A percentile compares a stretch with the other conserved stretches of the same genome.
Conservation (phyloP, 2,113 vertebrate genomes). For the Xerus inauris region DNA sequence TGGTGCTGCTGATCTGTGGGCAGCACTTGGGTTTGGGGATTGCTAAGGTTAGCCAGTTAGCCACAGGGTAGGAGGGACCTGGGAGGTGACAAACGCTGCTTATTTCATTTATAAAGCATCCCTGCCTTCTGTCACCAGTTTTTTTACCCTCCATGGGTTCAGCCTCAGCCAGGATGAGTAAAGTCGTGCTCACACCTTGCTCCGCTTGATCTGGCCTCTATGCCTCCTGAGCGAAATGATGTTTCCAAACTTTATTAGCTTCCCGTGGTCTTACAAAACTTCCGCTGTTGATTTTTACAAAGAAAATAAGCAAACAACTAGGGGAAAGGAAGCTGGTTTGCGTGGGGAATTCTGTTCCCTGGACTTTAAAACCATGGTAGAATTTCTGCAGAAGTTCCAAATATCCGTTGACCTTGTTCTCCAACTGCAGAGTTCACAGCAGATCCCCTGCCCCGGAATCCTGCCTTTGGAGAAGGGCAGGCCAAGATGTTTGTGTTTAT, state of each 20-base stretch:
- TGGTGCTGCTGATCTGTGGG: neutral
- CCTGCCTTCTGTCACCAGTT: neutral
- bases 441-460: neutral
- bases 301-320: conserved; percentile 58
- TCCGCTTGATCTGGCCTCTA: rapidly evolving
- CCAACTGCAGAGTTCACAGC: neutral
- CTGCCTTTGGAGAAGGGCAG: conserved; percentile 41
- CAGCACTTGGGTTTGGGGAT: neutral
- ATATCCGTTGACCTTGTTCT: neutral
- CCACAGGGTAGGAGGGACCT: neutral
- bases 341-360: neutral
- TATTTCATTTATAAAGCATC: neutral
- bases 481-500: conserved; percentile 81
- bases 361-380: conserved; percentile 41
- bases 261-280: neutral
- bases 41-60: neutral
- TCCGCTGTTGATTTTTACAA: conserved; percentile 54
- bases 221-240: neutral
- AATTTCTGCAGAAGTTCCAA: conserved; percentile 59
- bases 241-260: neutral
- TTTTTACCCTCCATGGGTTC: neutral
- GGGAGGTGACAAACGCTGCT: neutral
- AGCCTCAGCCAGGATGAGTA: neutral
- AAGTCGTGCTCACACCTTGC: neutral
- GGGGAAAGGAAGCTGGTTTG: conserved; percentile 28